Evolutionary conservation across 2,888 invertebrate genomes (phyloP).

Genomic region (Isoperla grammatica): DNA sequence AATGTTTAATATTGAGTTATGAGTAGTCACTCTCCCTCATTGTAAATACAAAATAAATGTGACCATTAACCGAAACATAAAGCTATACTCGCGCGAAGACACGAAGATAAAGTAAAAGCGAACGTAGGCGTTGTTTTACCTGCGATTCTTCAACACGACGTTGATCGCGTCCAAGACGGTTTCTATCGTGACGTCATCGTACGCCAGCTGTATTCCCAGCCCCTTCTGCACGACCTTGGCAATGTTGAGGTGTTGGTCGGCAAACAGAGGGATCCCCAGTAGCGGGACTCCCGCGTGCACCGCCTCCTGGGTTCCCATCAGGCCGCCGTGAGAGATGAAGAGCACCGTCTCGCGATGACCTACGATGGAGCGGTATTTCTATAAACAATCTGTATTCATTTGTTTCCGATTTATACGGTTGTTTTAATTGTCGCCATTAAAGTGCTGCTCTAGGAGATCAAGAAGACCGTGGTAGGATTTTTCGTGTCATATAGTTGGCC

Average conservation of each 20-base stretch:
- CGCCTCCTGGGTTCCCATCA: conserved; percentile 55
- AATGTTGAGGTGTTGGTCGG: conserved; percentile 44
- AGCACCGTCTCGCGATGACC: conserved; percentile 52
- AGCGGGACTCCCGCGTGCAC: conserved; percentile 52
- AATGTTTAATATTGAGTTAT: too few relatives aligned
- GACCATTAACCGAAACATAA: too few relatives aligned
- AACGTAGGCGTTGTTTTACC: conserved; percentile 32
- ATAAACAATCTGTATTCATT: too few relatives aligned
- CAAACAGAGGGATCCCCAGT: conserved; percentile 50
- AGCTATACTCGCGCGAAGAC: too few relatives aligned
- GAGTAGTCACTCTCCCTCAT: too few relatives aligned
- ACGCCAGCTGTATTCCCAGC: conserved; percentile 37
- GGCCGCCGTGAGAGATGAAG: conserved; percentile 58
- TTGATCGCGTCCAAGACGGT: conserved; percentile 34
- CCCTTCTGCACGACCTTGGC: conserved; percentile 37
- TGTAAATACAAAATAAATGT: too few relatives aligned
- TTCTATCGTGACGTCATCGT: conserved; percentile 33
- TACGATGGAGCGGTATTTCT: conserved; percentile 35
- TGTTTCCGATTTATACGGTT: too few relatives aligned
- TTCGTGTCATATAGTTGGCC: too few relatives aligned
- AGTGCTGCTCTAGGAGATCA: too few relatives aligned
- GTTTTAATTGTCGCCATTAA: too few relatives aligned
- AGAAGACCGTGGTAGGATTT: too few relatives aligned
- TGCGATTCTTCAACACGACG: conserved; percentile 35
- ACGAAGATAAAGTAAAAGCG: background rate